Conservation (phyloP, 2,888 invertebrate genomes). For the Capitulum mitella region DNA sequence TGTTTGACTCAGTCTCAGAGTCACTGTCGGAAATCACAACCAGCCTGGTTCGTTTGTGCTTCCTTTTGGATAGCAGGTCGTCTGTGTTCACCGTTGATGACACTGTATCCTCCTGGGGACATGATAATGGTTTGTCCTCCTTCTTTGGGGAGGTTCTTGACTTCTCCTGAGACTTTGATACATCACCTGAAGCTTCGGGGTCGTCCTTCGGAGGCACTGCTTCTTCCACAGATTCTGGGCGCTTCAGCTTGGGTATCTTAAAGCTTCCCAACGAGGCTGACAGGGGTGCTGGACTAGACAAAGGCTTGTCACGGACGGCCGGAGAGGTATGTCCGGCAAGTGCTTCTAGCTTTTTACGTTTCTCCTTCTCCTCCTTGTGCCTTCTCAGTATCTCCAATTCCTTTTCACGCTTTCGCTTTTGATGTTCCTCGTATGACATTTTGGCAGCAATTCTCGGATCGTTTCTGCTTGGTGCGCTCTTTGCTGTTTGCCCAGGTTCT, state of each 20-base stretch:
- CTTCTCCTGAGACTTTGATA: background rate
- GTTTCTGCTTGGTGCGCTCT: background rate
- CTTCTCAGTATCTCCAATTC: background rate
- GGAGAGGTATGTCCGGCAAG: background rate
- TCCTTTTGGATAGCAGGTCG: conserved; percentile 46
- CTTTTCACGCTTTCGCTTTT: background rate
- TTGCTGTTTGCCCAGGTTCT: background rate
- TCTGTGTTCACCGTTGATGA: background rate
- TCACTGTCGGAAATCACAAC: conserved; percentile 43
- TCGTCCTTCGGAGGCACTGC: conserved; percentile 31
- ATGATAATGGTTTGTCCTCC: background rate
- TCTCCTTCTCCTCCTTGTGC: background rate
- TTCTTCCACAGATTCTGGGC: conserved; percentile 38
- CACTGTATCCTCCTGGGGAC: background rate
- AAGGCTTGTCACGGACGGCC: background rate
- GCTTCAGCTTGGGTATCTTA: conserved; percentile 51
- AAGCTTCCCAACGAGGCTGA: conserved; percentile 45
- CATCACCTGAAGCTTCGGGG: conserved; percentile 29
- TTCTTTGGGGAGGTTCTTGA: background rate
- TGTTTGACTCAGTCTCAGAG: background rate
- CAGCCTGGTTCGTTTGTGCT: conserved; percentile 49
- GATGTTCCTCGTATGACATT: background rate
- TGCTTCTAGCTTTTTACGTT: background rate
- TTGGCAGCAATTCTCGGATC: background rate
- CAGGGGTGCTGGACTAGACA: background rate